Evolutionary conservation across 2,113 vertebrate species (phyloP).

Genomic region (Cynoglossus semilaevis): DNA sequence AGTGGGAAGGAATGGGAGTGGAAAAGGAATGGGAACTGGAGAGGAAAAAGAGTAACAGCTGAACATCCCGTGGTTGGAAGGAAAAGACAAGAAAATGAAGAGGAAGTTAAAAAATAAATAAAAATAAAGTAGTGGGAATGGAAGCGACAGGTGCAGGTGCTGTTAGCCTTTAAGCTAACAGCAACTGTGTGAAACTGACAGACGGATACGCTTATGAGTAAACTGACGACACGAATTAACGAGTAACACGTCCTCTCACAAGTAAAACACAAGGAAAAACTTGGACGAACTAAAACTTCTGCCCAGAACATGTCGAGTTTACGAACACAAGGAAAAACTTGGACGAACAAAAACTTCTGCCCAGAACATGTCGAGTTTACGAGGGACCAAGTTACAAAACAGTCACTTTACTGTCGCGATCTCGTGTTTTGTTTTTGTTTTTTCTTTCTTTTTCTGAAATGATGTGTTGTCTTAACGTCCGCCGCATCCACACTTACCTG

Average conservation of each 20-base stretch:
- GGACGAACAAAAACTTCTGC: too few species aligned
- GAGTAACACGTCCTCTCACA: not conserved
- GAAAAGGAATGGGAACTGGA: too few species aligned
- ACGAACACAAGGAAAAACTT: too few species aligned
- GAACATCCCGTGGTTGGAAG: too few species aligned
- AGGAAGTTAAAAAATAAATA: too few species aligned
- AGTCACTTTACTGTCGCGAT: not conserved
- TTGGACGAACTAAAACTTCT: not conserved
- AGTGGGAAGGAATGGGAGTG: too few species aligned
- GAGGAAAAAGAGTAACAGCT: too few species aligned
- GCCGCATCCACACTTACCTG: too few species aligned
- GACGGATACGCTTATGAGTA: not conserved
- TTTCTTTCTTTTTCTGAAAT: too few species aligned
- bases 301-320: not conserved
- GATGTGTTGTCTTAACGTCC: too few species aligned
- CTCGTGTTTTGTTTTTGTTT: not conserved
- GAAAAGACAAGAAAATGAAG: too few species aligned
- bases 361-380: too few species aligned
- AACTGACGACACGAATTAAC: not conserved
- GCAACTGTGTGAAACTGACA: not conserved
- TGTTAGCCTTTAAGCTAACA: not conserved
- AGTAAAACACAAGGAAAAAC: not conserved
- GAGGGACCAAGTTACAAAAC: not conserved
- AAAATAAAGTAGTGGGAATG: not conserved
- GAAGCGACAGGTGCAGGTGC: slow-evolving; percentile 1